A percentile compares a stretch with the other conserved stretches of the same genome.
Conservation (phyloP, 2,113 vertebrate genomes). For the Rhynchopsitta pachyrhyncha region DNA sequence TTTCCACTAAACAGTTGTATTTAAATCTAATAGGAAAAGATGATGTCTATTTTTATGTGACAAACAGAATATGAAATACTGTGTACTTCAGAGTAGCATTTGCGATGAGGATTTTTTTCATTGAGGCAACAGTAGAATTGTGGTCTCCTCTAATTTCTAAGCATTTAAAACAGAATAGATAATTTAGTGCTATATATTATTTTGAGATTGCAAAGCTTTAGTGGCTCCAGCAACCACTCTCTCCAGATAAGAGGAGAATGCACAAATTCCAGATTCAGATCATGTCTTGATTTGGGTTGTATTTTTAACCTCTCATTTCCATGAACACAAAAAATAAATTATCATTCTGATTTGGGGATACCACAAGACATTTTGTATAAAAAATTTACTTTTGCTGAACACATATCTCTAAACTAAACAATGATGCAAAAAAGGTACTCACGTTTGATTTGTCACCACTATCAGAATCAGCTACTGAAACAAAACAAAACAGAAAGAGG, state of each 20-base stretch:
- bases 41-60: not conserved
- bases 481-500: not conserved
- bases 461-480: slow-evolving; percentile 66
- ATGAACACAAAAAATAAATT: not conserved
- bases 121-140: not conserved
- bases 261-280: not conserved
- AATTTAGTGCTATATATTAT: not conserved
- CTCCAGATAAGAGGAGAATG: not conserved
- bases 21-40: not conserved
- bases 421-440: slow-evolving; percentile 16
- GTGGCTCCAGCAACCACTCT: not conserved
- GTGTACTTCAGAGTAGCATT: not conserved
- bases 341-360: not conserved
- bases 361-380: not conserved
- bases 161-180: not conserved
- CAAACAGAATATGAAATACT: not conserved
- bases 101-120: not conserved
- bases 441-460: slow-evolving; percentile 73
- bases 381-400: not conserved
- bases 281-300: not conserved
- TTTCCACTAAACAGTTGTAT: not conserved
- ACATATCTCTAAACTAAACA: not conserved
- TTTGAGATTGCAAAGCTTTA: not conserved
- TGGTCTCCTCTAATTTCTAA: not conserved
- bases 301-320: not conserved